phyloP scores from a whole-genome alignment of 2,888 invertebrate species.

The Caenorhabditis plicata region DNA sequence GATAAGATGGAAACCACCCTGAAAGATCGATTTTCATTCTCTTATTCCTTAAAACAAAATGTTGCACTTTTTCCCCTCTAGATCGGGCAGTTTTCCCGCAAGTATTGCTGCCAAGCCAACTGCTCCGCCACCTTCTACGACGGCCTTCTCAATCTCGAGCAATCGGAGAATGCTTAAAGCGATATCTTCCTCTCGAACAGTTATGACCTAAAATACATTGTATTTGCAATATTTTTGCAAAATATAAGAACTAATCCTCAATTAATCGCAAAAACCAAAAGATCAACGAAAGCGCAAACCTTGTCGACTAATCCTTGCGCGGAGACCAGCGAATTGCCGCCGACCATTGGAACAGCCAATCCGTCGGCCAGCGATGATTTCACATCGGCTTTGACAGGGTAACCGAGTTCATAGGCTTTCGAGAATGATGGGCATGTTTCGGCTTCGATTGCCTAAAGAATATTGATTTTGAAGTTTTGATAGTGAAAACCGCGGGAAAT shows the following conservation, averaged over 20 bases:
- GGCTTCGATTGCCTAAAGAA: slow-evolving; percentile 79
- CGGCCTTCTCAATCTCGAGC: slow-evolving; percentile 71
- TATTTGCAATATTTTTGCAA: neutral
- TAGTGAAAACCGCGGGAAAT: too few species aligned
- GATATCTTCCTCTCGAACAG: slow-evolving; percentile 68
- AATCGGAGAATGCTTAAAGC: slow-evolving; percentile 69
- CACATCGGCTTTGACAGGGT: slow-evolving; percentile 75
- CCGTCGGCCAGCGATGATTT: slow-evolving; percentile 82
- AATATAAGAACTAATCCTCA: slow-evolving; percentile 1
- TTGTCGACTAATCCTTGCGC: slow-evolving; percentile 76
- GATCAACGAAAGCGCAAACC: too few species aligned
- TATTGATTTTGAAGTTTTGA: neutral
- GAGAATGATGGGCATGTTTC: slow-evolving; percentile 86
- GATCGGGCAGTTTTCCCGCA: slow-evolving; percentile 79
- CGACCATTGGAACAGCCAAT: slow-evolving; percentile 83
- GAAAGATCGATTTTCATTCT: slow-evolving; percentile 8
- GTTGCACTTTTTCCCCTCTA: slow-evolving; percentile 75
- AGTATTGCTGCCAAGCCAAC: slow-evolving; percentile 82
- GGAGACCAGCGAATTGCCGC: slow-evolving; percentile 81
- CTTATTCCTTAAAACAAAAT: neutral
- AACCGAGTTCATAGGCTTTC: slow-evolving; percentile 75
- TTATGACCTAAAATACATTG: slow-evolving; percentile 41
- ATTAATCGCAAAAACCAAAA: too few species aligned
- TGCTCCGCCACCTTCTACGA: slow-evolving; percentile 88
- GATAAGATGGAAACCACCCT: slow-evolving; percentile 69